Base-by-base conservation (phyloP, 1,140 invertebrate species). In the Meloidogyne exigua region DNA sequence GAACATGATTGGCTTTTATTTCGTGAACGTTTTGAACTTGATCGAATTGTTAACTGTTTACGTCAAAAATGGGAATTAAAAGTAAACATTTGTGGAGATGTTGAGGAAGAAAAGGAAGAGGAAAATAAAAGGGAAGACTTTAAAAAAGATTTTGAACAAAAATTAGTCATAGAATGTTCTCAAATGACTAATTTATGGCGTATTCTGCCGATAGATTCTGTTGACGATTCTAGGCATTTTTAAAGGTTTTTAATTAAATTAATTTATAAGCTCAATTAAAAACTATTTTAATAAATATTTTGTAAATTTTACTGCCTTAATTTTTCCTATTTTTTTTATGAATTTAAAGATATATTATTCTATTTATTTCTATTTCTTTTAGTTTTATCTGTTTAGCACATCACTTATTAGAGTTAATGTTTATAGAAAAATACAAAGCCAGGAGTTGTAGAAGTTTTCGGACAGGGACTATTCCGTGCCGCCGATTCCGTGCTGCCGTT, bases 1-100 rank as follows among this genome's bases (percentile, higher is more conserved):
- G 39, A 44, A 28, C 25, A 67, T 57, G 80, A 80, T 44, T 78
- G 67, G 57, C n/a, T 82, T 42, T 77, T 80, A 10, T 72, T 82
- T 23, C 66, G 80, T 25, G 68, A 76, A 42, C 26, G 44, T 36
- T 62, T 44, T 2, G 79, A 80, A 79, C 75, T 81, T 15, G 70
- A 69, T 5, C 44, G 76, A 12, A 28, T 78, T 18, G 65, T 78
- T 28, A 23, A 26, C 15, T 57, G 32, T 15, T 57, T 79, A 15
- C 39, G 63, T n/a, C 18, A 68, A 18, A 67, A 80, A 25, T 78
- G 76, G 76, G 39, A 77, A 28, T 12, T 78, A 11, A 44, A 49
- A 68, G 39, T 78, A 13, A 63, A 62, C 18, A 69, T 32, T 42
- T 36, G 57, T 49, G 26, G 39, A 4, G 72, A 57, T 57, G 7